Evolutionary conservation across 2,113 vertebrate species (phyloP), one percentile per base, ranked within the genome.

Genomic region (Etheostoma cragini): DNA sequence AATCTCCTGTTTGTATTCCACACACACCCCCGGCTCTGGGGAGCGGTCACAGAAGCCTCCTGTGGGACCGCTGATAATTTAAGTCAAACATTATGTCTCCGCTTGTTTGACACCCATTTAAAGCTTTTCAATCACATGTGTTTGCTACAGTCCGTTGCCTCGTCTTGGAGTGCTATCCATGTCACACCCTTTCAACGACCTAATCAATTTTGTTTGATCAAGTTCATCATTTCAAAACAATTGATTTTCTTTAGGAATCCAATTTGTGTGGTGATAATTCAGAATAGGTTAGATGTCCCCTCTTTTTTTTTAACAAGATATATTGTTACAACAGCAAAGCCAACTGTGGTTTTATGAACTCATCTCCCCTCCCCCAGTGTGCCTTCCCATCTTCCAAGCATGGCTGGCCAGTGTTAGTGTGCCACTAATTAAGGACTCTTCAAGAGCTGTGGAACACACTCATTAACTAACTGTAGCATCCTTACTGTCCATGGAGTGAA

Each of bases 341-440:
- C 53, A 76, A 38, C 64, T 80, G 53, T 21, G 67, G 82, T 47
- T n/a, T 62, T 42, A 76, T 72, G 49, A 75, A 80, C 53, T 50
- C 0, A 17, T 6, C 24, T 16, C 80, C 82, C 78, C 61, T 76
- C 79, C 86, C 83, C 81, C 78, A 47, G 14, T 24, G 11, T 15
- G n/a, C 42, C 46, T 54, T 67, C 76, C 78, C 67, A 64, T 52
- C 82, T 67, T 73, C 81, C 87, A 85, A 77, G 79, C 83, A 52
- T 62, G 74, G 49, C 71, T 63, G 72, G 22, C 62, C 76, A 75
- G 67, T 93, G 88, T 90, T 90, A 85, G 82, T 90, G 92, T 88
- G 92, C 84, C 92, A 91, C 87, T 94, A 95, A 95, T 95, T 95
- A 94, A 89, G 81, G 84, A 91, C 89, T 93, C 89, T 94, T 90